Evolutionary conservation across 1,140 invertebrate species (phyloP).

Genomic region (Mactra quadrangularis): DNA sequence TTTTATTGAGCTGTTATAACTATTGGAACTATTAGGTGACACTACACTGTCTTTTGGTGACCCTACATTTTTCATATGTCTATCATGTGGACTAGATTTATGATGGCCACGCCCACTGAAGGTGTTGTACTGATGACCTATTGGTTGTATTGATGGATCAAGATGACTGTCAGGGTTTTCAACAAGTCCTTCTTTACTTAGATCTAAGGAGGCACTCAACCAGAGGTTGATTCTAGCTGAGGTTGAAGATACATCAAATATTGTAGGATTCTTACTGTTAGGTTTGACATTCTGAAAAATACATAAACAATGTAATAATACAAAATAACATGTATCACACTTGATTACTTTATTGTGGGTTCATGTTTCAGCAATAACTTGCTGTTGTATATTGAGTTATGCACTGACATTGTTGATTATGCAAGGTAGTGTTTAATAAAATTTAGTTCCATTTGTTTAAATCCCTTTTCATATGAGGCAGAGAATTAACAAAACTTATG

Average conservation of each 20-base stretch:
- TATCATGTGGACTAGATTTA: not conserved
- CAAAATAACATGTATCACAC: too few species aligned
- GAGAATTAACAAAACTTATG: too few species aligned
- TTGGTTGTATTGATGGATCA: conserved; percentile 17
- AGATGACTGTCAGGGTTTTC: conserved; percentile 24
- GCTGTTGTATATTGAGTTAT: too few species aligned
- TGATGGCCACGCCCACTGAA: too few species aligned
- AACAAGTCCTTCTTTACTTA: conserved; percentile 57
- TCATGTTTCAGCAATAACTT: too few species aligned
- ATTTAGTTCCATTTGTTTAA: too few species aligned
- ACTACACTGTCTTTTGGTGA: not conserved
- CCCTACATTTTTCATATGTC: not conserved
- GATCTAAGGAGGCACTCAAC: conserved; percentile 66
- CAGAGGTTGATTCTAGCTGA: conserved; percentile 63
- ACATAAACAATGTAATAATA: too few species aligned
- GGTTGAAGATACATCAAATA: conserved; percentile 59
- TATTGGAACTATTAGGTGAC: not conserved
- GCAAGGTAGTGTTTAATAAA: too few species aligned
- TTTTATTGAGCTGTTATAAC: conserved; percentile 2
- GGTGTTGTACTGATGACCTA: not conserved
- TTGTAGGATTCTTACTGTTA: not conserved
- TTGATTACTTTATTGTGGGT: too few species aligned
- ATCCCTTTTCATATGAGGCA: too few species aligned
- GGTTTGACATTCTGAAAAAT: too few species aligned
- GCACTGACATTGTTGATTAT: too few species aligned